Evolutionary conservation across 2,797 vertebrate species (phyloP).

Genomic region (Chiloscyllium punctatum): DNA sequence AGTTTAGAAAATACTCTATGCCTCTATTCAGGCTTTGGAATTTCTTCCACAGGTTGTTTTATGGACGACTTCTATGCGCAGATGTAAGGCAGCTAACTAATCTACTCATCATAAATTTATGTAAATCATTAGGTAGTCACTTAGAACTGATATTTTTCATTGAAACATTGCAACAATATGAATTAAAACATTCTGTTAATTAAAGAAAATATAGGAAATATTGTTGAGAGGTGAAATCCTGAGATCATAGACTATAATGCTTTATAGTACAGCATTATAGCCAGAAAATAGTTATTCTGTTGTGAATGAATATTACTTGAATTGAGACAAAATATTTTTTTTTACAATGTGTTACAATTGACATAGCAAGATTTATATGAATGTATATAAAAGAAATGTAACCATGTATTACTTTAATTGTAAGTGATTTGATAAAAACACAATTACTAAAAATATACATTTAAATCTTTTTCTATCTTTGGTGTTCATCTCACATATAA

Average conservation of each 20-base stretch:
- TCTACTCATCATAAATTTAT: not conserved
- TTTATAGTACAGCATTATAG: not conserved
- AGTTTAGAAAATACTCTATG: too few relatives aligned
- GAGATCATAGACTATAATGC: not conserved
- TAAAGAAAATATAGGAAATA: not conserved
- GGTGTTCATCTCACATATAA: not conserved
- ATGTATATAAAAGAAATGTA: slow-evolving; percentile 11
- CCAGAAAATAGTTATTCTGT: not conserved
- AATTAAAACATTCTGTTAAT: not conserved
- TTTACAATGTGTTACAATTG: not conserved
- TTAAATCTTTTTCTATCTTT: not conserved
- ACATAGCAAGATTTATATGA: not conserved
- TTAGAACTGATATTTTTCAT: not conserved
- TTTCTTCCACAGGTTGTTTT: not conserved
- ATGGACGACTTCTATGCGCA: not conserved
- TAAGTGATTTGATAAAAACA: not conserved
- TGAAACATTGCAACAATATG: not conserved
- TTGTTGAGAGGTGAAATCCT: not conserved
- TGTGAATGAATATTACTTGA: not conserved
- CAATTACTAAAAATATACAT: slow-evolving; percentile 10
- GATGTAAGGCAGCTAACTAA: not conserved
- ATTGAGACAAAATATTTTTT: not conserved
- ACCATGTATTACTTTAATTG: not conserved
- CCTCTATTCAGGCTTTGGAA: not conserved
- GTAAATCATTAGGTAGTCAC: not conserved